phyloP scores from a whole-genome alignment of 1,140 invertebrate genomes.

The Psix sp. region DNA sequence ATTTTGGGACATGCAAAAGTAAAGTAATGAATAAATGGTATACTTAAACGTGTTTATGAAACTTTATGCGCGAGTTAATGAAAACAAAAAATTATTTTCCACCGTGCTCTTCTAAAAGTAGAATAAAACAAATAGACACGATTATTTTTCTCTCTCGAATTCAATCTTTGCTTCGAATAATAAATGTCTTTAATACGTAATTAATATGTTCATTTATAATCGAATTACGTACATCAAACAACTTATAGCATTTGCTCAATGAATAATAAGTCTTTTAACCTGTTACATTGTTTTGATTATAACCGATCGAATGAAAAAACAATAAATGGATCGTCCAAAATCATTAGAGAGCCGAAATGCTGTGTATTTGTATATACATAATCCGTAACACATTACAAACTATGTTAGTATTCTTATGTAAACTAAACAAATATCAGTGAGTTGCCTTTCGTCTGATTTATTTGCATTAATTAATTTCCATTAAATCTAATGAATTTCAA shows the following conservation, averaged over 20 bases:
- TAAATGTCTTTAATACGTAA: slow-evolving; percentile 14
- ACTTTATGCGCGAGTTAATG: slow-evolving; percentile 34
- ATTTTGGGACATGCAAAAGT: slow-evolving; percentile 25
- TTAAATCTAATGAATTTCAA: slow-evolving; percentile 14
- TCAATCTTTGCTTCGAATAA: no score
- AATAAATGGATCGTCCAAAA: slow-evolving; percentile 7
- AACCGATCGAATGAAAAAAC: slow-evolving; percentile 18
- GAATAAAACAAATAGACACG: slow-evolving; percentile 6
- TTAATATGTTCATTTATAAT: background rate
- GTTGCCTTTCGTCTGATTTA: slow-evolving; percentile 18
- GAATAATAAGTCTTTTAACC: slow-evolving; percentile 16
- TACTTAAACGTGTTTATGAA: slow-evolving; percentile 41
- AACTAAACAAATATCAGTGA: slow-evolving; percentile 7
- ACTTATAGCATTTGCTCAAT: slow-evolving; percentile 8
- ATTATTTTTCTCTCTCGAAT: background rate
- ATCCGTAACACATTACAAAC: slow-evolving; percentile 21
- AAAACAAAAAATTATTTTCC: no score
- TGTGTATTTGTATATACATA: slow-evolving; percentile 1
- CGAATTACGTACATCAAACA: slow-evolving; percentile 7
- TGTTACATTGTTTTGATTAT: slow-evolving; percentile 11
- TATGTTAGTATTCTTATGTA: slow-evolving; percentile 4
- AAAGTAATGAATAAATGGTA: slow-evolving; percentile 28
- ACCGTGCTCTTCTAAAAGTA: no score
- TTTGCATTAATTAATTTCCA: slow-evolving; percentile 23
- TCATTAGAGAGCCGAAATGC: slow-evolving; percentile 3